Conservation (phyloP, 2,888 invertebrate species). For the Scaptomyza flava region DNA sequence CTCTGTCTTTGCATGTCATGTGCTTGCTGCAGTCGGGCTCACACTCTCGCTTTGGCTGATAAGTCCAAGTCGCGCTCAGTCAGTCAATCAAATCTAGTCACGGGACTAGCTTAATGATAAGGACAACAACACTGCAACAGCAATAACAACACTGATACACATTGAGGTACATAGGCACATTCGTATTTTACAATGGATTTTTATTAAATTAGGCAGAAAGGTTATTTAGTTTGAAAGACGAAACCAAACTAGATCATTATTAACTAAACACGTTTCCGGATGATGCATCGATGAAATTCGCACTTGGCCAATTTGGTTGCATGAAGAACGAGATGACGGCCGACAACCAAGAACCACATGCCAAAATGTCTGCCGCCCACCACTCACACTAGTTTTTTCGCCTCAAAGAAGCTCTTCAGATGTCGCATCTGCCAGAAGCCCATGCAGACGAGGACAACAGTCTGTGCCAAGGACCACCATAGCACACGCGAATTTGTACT, state of each 20-base stretch:
- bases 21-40: conserved; percentile 22
- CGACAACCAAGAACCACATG: conserved; percentile 31
- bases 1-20: conserved; percentile 48
- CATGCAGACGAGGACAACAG: conserved; percentile 94
- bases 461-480: conserved; percentile 98
- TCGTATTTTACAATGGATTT: conserved; percentile 70
- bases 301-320: conserved; percentile 37
- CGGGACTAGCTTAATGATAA: conserved; percentile 57
- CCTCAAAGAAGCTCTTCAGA: conserved; percentile 99
- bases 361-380: background rate
- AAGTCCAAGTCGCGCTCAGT: conserved; percentile 59
- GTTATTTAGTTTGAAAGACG: conserved; percentile 45
- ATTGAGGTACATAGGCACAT: conserved; percentile 7
- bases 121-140: conserved; percentile 23
- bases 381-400: conserved; percentile 94
- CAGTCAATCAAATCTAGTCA: conserved; percentile 59
- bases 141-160: background rate
- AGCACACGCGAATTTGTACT: conserved; percentile 97
- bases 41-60: conserved; percentile 38
- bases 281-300: conserved; percentile 69
- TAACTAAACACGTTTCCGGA: conserved; percentile 59
- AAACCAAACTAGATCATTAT: conserved; percentile 56
- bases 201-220: conserved; percentile 73
- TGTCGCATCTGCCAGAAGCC: conserved; percentile 99
- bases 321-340: conserved; percentile 36